A percentile compares a stretch with the other conserved stretches of the same genome.
Evolutionary conservation across 2,113 vertebrate species (phyloP).

Genomic region (Piprites chloris): DNA sequence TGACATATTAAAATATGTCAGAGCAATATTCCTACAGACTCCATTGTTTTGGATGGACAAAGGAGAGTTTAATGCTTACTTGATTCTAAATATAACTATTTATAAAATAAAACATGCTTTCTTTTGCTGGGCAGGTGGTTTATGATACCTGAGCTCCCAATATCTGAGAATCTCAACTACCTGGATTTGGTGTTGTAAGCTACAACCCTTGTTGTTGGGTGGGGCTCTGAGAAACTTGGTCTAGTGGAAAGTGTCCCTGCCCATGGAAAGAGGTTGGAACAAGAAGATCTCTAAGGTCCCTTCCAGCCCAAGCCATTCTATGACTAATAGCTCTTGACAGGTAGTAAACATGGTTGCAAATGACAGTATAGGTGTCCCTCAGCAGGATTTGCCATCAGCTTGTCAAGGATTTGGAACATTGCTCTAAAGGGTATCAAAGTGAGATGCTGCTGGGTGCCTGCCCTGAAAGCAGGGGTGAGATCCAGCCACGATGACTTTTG

Average conservation of each 20-base stretch:
- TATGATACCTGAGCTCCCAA: not conserved
- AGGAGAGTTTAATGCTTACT: not conserved
- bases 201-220: not conserved
- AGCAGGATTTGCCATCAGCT: not conserved
- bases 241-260: not conserved
- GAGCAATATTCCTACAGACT: not conserved
- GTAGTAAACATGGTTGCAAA: not conserved
- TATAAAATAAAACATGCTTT: not conserved
- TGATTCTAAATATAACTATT: not conserved
- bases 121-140: not conserved
- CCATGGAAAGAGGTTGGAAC: not conserved
- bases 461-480: not conserved
- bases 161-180: not conserved
- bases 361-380: not conserved
- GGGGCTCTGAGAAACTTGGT: not conserved
- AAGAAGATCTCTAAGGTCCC: not conserved
- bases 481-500: accelerated
- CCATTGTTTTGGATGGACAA: not conserved
- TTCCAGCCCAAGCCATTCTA: not conserved
- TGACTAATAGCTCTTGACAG: not conserved
- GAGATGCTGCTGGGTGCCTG: not conserved
- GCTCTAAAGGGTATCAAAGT: not conserved
- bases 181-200: not conserved
- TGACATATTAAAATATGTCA: not conserved
- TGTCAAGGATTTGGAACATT: not conserved